Evolutionary conservation across 1,140 invertebrate species (phyloP).

Genomic region (Hyles euphorbiae): DNA sequence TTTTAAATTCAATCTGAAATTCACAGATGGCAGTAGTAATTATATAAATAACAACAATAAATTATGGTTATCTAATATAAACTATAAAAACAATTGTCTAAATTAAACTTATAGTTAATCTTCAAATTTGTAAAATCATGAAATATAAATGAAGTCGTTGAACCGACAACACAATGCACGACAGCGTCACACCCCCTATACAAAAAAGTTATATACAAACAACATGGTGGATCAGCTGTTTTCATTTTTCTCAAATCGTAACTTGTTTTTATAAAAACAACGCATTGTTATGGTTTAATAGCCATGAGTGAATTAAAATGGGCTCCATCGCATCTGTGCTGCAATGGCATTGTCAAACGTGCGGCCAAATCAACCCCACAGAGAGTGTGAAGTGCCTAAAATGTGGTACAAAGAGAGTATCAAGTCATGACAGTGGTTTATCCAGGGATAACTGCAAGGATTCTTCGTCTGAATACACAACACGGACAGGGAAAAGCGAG

Average conservation of each 20-base stretch:
- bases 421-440: constrained; percentile 68
- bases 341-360: constrained; percentile 91
- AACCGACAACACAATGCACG: too few species aligned
- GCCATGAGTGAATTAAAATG: constrained; percentile 80
- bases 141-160: too few species aligned
- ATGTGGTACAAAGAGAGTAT: constrained; percentile 80
- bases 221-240: constrained; percentile 79
- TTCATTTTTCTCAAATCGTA: constrained; percentile 63
- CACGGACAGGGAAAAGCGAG: constrained; percentile 59
- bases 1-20: too few species aligned
- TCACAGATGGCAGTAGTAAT: too few species aligned
- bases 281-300: constrained; percentile 72
- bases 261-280: constrained; percentile 68
- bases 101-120: too few species aligned
- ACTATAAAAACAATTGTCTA: too few species aligned
- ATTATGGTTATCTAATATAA: too few species aligned
- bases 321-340: constrained; percentile 92
- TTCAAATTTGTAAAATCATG: too few species aligned
- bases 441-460: constrained; percentile 57
- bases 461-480: constrained; percentile 59
- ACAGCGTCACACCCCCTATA: too few species aligned
- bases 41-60: too few species aligned
- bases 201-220: constrained; percentile 75
- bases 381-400: constrained; percentile 86
- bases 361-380: constrained; percentile 90